Evolutionary conservation across 2,888 invertebrate genomes (phyloP), one percentile per base, ranked within the genome.

Genomic region (Lepidochrysops patricia): DNA sequence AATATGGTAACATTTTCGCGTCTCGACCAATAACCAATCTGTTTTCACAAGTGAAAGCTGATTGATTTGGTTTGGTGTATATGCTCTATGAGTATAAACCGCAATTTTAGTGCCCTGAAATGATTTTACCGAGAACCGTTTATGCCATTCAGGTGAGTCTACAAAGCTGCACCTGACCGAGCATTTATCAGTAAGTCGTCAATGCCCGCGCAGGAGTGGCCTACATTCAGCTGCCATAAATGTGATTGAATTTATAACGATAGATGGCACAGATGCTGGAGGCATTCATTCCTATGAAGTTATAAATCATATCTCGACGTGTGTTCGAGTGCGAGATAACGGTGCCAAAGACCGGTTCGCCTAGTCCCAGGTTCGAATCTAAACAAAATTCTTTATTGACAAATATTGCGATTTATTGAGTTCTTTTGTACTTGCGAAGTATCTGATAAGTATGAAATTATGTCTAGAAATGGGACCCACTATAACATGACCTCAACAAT

Each of bases 261-360:
- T 29, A 29, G 29, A 43, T 15, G 43, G 23, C 43, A 43, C 43
- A 43, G 43, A 43, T 43, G 19, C 12, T 23, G 43, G 29, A 13
- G 37, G 50, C 26, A 50, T 50, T 50, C 26, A 5, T 12, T 26
- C 50, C 50, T 25, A 50, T 26, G 25, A 50, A 26, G 50, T 50
- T 50, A 50, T 72, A 73, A 73, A 73, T 73, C 71, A 70, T 63
- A 57, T 61, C 62, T 64, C 62, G 71, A 68, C 70, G 63, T 64
- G 65, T 60, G 64, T 29, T 29, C 61, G n/a, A n/a, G n/a, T n/a
- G n/a, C n/a, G n/a, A n/a, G n/a, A 57, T 64, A 63, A 62, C 62
- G 58, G 57, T 57, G 64, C 64, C 62, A 61, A 63, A 62, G 60
- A 58, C 64, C 60, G 61, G 61, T 57, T 57, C 48, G 60, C 57